Conservation (phyloP, 2,113 vertebrate genomes). For the Megalops atlanticus region DNA sequence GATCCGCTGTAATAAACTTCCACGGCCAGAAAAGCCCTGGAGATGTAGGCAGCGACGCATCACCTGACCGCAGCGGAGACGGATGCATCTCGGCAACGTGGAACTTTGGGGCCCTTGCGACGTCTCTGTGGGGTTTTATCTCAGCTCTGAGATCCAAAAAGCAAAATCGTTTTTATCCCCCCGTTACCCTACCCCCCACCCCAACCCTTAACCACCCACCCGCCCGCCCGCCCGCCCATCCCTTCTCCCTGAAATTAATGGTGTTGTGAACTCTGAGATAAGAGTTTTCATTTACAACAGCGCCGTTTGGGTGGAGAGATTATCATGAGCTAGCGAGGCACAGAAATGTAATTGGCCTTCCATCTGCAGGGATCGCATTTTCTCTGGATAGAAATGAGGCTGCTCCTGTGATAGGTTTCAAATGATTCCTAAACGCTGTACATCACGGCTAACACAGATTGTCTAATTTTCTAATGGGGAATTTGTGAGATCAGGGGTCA, state of each 20-base stretch:
- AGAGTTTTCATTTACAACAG: slow-evolving; percentile 16
- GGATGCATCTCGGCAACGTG: background rate
- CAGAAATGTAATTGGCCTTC: background rate
- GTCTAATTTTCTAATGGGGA: background rate
- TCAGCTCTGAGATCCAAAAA: background rate
- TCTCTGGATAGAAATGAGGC: background rate
- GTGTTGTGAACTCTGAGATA: slow-evolving; percentile 26
- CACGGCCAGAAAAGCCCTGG: background rate
- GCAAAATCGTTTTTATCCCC: slow-evolving; percentile 27
- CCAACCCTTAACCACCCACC: too few relatives aligned
- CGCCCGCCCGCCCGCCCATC: too few relatives aligned
- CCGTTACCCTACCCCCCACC: too few relatives aligned
- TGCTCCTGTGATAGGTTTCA: background rate
- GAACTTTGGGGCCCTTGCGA: background rate
- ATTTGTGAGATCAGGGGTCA: background rate
- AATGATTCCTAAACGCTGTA: background rate
- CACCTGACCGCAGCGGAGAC: background rate
- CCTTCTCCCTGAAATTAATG: slow-evolving; percentile 26
- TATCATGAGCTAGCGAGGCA: background rate
- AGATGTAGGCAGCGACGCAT: background rate
- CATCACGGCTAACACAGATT: background rate
- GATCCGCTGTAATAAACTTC: slow-evolving; percentile 18
- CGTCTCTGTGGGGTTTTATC: slow-evolving; percentile 11
- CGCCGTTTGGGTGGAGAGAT: slow-evolving; percentile 15
- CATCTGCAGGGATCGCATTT: background rate